Conservation (phyloP, 2,113 vertebrate genomes). For the Suricata suricatta region DNA sequence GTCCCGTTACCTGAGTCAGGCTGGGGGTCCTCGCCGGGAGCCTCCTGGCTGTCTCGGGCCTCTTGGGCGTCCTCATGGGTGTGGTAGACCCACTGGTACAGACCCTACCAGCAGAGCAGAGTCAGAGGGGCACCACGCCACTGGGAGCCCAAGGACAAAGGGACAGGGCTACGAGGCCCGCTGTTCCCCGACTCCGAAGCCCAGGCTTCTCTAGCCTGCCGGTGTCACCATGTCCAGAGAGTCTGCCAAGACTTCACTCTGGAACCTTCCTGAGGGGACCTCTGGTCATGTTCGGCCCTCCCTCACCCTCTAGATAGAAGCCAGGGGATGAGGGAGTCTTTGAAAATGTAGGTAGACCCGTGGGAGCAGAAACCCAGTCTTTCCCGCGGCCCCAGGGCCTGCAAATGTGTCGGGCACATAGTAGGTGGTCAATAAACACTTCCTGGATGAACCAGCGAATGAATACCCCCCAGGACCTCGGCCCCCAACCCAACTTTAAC, state of each 20-base stretch:
- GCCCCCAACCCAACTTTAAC: not conserved
- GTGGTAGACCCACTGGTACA: constrained; percentile 94
- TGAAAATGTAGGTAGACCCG: not conserved
- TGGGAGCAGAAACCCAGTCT: not conserved
- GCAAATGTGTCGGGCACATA: accelerated
- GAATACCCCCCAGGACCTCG: not conserved
- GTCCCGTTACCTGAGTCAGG: constrained; percentile 80
- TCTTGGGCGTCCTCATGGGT: constrained; percentile 94
- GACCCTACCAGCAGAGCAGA: constrained; percentile 74
- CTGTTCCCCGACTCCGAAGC: not conserved
- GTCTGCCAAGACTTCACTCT: not conserved
- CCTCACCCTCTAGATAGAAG: not conserved
- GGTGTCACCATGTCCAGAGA: not conserved
- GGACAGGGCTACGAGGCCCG: accelerated
- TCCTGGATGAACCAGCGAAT: no score
- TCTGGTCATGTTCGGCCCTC: not conserved
- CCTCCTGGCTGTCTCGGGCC: constrained; percentile 84
- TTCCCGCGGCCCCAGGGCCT: not conserved
- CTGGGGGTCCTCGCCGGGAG: constrained; percentile 73
- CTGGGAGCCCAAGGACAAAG: not conserved
- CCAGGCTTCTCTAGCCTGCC: not conserved
- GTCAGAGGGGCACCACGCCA: accelerated
- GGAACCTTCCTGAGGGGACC: not conserved
- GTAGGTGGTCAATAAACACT: not conserved
- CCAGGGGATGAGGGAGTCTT: accelerated